These are phyloP conservation scores for Cistogaster globosa DNA, from an alignment of 2,888 invertebrate genomes.

Conservation along the genomic window DNA sequence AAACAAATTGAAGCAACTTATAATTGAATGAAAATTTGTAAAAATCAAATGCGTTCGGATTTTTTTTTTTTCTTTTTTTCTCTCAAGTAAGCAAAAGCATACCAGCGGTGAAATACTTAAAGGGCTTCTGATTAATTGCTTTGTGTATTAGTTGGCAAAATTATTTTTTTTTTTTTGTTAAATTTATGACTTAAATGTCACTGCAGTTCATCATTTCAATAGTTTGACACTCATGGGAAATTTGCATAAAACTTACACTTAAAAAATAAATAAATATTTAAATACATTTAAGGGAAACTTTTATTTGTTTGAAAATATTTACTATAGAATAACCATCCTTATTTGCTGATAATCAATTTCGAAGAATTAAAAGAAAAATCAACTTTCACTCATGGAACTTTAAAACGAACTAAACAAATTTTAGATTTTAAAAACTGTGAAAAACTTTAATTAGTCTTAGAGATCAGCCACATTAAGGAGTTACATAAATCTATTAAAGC, in stretches of 20 bases:
- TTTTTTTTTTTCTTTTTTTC: too few relatives aligned
- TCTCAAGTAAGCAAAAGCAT: too few relatives aligned
- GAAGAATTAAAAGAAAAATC: not conserved
- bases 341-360: not conserved
- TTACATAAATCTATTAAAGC: slow-evolving; percentile 13
- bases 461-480: not conserved
- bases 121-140: too few relatives aligned
- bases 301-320: too few relatives aligned
- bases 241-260: not conserved
- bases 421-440: not conserved
- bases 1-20: too few relatives aligned
- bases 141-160: not conserved
- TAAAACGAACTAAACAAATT: slow-evolving; percentile 15
- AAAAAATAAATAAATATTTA: too few relatives aligned
- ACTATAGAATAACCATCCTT: not conserved
- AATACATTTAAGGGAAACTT: not conserved
- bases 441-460: not conserved
- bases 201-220: slow-evolving; percentile 3
- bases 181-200: slow-evolving; percentile 25
- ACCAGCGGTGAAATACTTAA: too few relatives aligned
- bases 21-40: too few relatives aligned
- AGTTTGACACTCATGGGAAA: slow-evolving; percentile 49
- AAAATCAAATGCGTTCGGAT: too few relatives aligned
- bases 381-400: slow-evolving; percentile 34
- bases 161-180: not conserved